A percentile compares a stretch with the other conserved stretches of the same genome.
Conservation (phyloP, 2,113 vertebrate genomes). For the Lasiurus cinereus region DNA sequence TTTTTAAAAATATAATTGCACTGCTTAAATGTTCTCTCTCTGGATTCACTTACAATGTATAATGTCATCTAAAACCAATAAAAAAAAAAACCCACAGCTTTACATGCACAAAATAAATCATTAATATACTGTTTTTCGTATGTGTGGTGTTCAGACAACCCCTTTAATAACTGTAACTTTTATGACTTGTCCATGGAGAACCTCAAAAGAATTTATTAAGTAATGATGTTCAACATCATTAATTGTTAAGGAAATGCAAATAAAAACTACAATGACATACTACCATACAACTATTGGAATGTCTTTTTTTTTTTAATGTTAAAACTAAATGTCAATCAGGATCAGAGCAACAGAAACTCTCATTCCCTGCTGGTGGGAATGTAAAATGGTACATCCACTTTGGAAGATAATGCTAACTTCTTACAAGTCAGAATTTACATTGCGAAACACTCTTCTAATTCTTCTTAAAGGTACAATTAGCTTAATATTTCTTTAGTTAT, state of each 20-base stretch:
- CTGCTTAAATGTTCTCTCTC: neutral
- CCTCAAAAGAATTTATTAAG: neutral
- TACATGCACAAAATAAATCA: constrained; percentile 6
- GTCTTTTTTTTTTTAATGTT: neutral
- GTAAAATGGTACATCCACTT: neutral
- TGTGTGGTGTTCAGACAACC: neutral
- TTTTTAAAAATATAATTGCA: constrained; percentile 17
- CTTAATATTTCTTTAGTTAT: neutral
- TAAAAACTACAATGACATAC: constrained; percentile 26
- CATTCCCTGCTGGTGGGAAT: neutral
- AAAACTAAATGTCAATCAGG: neutral
- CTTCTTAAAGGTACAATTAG: constrained; percentile 12
- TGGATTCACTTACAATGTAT: neutral
- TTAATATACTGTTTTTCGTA: neutral
- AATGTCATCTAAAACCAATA: neutral
- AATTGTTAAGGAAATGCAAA: neutral
- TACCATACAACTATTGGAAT: neutral
- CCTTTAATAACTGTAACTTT: neutral
- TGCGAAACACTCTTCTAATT: constrained; percentile 44
- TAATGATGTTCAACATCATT: constrained; percentile 47
- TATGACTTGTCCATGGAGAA: neutral
- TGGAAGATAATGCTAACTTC: neutral
- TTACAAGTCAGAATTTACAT: neutral
- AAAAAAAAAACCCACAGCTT: neutral
- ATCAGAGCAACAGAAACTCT: neutral